phyloP scores from a whole-genome alignment of 2,797 vertebrate species.

The Falco columbarius region DNA sequence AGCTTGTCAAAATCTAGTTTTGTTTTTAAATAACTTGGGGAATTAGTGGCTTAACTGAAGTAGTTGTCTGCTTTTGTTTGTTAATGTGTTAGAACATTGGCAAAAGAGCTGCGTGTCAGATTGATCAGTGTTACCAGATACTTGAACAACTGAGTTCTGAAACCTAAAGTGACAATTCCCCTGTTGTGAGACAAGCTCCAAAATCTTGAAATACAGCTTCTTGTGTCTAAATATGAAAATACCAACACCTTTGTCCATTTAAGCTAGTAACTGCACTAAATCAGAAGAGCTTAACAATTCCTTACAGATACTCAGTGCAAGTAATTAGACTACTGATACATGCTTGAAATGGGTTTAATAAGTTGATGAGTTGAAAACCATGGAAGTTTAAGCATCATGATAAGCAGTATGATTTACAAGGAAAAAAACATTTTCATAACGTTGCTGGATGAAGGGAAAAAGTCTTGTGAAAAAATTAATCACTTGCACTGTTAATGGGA shows the following conservation, averaged over 20 bases:
- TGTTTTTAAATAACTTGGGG: not conserved
- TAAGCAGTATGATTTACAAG: not conserved
- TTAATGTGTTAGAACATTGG: not conserved
- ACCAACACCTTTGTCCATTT: not conserved
- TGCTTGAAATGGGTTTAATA: not conserved
- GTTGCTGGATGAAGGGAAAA: not conserved
- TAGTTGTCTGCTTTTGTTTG: not conserved
- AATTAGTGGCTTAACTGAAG: not conserved
- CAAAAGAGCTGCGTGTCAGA: not conserved
- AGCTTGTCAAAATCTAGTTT: not conserved
- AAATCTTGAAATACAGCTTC: not conserved
- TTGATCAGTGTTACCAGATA: not conserved
- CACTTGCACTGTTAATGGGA: not conserved
- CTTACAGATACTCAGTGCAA: not conserved
- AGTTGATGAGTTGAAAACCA: not conserved
- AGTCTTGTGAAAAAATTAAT: not conserved
- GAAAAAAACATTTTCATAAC: not conserved
- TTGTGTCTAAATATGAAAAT: not conserved
- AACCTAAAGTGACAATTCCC: not conserved
- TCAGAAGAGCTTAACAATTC: not conserved
- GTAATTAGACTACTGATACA: accelerated
- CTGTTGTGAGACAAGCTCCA: not conserved
- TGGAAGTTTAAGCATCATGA: not conserved
- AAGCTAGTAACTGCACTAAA: not conserved
- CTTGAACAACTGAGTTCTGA: not conserved